A percentile compares a stretch with the other conserved stretches of the same genome.
Evolutionary conservation across 2,797 vertebrate species (phyloP).

Genomic region (Chromis chromis): DNA sequence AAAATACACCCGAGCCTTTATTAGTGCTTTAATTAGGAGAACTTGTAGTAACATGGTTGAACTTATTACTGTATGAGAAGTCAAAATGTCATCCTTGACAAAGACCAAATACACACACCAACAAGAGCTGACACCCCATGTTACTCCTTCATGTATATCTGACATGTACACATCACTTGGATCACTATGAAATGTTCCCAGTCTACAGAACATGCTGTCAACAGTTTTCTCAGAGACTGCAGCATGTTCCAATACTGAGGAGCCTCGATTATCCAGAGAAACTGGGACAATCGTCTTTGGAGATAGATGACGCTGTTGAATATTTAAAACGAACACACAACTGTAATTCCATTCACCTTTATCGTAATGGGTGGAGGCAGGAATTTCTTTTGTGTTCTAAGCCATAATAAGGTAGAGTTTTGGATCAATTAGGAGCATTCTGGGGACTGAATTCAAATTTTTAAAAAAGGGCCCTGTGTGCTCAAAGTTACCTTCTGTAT

Average conservation of each 20-base stretch:
- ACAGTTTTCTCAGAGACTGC: background rate
- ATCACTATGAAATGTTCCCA: background rate
- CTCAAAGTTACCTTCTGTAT: too few species aligned
- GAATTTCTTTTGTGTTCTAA: background rate
- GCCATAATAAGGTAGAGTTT: too few species aligned
- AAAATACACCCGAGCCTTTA: background rate
- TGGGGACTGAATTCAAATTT: too few species aligned
- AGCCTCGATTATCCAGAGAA: background rate
- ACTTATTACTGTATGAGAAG: background rate
- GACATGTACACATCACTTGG: background rate
- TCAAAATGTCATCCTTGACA: slow-evolving; percentile 30
- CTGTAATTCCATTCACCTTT: background rate
- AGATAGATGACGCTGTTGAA: background rate
- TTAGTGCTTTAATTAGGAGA: background rate
- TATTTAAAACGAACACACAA: background rate
- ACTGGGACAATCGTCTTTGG: background rate
- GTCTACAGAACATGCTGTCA: background rate
- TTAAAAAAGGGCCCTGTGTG: too few species aligned
- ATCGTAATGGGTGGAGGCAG: background rate
- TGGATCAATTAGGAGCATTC: too few species aligned
- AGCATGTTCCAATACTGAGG: background rate
- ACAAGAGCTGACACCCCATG: background rate
- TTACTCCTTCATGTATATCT: slow-evolving; percentile 6
- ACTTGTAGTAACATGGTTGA: background rate
- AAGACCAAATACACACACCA: background rate